These are phyloP conservation scores for Engraulis encrasicolus DNA, from an alignment of 2,113 vertebrate species.

Conservation along the genomic window DNA sequence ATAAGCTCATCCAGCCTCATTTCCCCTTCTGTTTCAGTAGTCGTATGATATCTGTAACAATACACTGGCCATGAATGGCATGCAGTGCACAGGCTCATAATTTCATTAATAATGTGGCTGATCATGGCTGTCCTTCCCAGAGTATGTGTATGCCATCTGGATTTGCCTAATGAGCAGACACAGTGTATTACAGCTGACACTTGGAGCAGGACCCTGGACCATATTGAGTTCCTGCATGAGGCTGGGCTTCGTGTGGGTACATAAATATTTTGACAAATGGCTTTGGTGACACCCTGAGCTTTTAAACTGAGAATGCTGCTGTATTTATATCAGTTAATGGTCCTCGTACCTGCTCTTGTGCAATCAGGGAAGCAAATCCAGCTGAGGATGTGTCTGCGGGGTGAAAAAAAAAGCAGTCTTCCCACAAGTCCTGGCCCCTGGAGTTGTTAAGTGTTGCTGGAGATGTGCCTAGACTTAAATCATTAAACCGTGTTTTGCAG, in stretches of 20 bases:
- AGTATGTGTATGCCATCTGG: neutral
- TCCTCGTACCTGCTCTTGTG: constrained; percentile 30
- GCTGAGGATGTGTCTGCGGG: constrained; percentile 33
- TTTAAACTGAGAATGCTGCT: constrained; percentile 35
- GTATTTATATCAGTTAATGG: constrained; percentile 48
- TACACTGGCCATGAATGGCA: neutral
- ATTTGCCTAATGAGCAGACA: neutral
- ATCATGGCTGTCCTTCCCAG: neutral
- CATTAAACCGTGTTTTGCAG: constrained; percentile 59
- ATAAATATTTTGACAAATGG: constrained; percentile 49
- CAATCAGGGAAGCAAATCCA: constrained; percentile 24
- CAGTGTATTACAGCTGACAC: constrained; percentile 31
- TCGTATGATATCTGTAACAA: neutral
- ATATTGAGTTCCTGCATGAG: constrained; percentile 36
- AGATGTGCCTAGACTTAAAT: constrained; percentile 62
- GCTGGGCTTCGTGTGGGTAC: constrained; percentile 37
- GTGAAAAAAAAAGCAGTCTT: neutral
- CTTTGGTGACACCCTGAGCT: constrained; percentile 37
- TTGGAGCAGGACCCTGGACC: constrained; percentile 23
- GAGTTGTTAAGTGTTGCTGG: constrained; percentile 33
- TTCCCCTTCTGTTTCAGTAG: too few species aligned
- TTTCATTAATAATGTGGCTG: neutral
- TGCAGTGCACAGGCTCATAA: neutral
- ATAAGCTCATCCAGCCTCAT: too few species aligned
- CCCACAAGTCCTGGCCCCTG: neutral